Evolutionary conservation across 2,888 invertebrate genomes (phyloP).

Genomic region (Lamellibrachia columna): DNA sequence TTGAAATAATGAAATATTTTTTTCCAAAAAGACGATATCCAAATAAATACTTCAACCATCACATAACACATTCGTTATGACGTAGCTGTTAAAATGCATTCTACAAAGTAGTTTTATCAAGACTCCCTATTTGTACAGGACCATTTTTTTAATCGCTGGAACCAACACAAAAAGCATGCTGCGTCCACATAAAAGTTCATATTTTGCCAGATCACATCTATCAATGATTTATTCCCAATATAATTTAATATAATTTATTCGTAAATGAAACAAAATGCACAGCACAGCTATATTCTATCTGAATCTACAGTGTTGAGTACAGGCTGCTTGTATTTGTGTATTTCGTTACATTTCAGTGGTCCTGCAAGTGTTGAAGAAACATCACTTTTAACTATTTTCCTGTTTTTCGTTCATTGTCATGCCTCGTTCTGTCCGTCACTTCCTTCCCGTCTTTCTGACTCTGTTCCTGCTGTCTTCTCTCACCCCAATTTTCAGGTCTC

Average conservation of each 20-base stretch:
- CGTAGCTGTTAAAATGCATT: not conserved
- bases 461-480: not conserved
- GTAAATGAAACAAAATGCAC: not conserved
- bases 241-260: not conserved
- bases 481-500: not conserved
- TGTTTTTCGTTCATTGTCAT: not conserved
- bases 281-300: not conserved
- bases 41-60: not conserved
- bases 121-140: not conserved
- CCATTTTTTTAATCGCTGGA: not conserved
- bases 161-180: not conserved
- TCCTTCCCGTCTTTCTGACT: not conserved
- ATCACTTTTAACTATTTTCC: not conserved
- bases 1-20: not conserved
- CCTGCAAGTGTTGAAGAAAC: not conserved
- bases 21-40: not conserved
- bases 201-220: not conserved
- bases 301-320: not conserved
- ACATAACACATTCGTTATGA: not conserved
- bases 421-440: too few relatives aligned
- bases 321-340: not conserved
- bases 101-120: not conserved
- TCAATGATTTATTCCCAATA: not conserved
- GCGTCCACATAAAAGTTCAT: not conserved
- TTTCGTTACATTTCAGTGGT: not conserved